Conservation (phyloP, 2,888 invertebrate genomes). For the Eupithecia vulgata region DNA sequence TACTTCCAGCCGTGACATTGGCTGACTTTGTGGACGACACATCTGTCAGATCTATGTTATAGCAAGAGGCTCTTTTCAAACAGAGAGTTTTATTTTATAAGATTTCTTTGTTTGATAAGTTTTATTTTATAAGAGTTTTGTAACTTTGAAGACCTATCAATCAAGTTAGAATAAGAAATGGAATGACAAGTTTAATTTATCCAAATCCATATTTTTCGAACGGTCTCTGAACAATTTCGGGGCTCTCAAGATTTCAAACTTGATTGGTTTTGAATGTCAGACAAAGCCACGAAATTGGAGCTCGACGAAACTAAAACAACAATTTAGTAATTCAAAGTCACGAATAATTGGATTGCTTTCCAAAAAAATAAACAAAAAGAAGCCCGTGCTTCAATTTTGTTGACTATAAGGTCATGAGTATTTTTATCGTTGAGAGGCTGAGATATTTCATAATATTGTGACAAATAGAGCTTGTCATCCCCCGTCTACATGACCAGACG, state of each 20-base stretch:
- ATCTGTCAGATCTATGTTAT: background rate
- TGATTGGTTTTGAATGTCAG: slow-evolving; percentile 31
- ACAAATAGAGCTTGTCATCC: slow-evolving; percentile 43
- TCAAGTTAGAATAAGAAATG: background rate
- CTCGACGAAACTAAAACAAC: slow-evolving; percentile 21
- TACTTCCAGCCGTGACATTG: slow-evolving; percentile 39
- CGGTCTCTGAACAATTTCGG: slow-evolving; percentile 16
- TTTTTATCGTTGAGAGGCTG: slow-evolving; percentile 15
- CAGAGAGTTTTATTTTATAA: too few relatives aligned
- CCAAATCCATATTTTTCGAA: slow-evolving; percentile 13
- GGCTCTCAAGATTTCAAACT: slow-evolving; percentile 23
- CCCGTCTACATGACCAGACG: slow-evolving; percentile 44
- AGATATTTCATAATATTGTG: slow-evolving; percentile 32
- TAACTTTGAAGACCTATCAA: background rate
- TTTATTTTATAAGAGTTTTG: too few relatives aligned
- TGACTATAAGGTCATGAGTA: background rate
- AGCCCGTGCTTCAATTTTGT: background rate
- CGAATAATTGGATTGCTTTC: slow-evolving; percentile 11
- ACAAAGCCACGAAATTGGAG: slow-evolving; percentile 30
- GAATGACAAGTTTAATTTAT: slow-evolving; percentile 16
- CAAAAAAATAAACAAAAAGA: background rate
- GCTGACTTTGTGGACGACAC: slow-evolving; percentile 32
- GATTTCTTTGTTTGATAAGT: too few relatives aligned
- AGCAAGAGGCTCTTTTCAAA: background rate
- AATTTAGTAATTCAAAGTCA: slow-evolving; percentile 19